phyloP scores from a whole-genome alignment of 2,888 invertebrate species.

The Hypomecis punctinalis region DNA sequence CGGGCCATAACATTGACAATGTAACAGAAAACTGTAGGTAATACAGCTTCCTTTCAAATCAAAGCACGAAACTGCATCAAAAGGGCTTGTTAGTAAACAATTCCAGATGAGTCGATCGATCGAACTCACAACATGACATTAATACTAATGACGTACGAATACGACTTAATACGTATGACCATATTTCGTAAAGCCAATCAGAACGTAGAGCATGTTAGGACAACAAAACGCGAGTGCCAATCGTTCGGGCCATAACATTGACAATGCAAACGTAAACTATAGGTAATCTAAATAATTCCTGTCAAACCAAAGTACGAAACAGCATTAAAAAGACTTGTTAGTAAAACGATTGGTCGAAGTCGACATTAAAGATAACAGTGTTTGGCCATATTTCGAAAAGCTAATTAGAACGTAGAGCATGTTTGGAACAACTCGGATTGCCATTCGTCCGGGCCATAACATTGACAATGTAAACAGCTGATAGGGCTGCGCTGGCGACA shows the following conservation, averaged over 20 bases:
- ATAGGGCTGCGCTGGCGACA: not conserved
- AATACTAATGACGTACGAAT: too few species aligned
- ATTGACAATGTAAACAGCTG: conserved; percentile 3
- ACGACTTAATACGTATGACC: too few species aligned
- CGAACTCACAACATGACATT: too few species aligned
- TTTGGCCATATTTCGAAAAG: not conserved
- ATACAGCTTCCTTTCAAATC: not conserved
- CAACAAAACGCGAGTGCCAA: conserved; percentile 7
- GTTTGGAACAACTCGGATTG: conserved; percentile 4
- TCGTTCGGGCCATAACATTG: conserved; percentile 10
- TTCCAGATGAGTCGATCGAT: too few species aligned
- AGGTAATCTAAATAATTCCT: too few species aligned
- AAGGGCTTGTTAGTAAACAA: not conserved
- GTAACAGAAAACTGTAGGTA: too few species aligned
- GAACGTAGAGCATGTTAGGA: not conserved
- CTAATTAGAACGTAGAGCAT: conserved; percentile 2
- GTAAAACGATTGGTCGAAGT: too few species aligned
- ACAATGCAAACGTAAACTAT: not conserved
- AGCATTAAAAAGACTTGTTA: not conserved
- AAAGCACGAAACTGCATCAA: not conserved
- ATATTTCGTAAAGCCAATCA: conserved; percentile 4
- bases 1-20: too few species aligned
- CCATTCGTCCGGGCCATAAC: conserved; percentile 14
- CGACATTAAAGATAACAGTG: not conserved
- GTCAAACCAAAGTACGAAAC: not conserved